Conservation (phyloP, 2,113 vertebrate species). For the Haliaeetus leucogaster region DNA sequence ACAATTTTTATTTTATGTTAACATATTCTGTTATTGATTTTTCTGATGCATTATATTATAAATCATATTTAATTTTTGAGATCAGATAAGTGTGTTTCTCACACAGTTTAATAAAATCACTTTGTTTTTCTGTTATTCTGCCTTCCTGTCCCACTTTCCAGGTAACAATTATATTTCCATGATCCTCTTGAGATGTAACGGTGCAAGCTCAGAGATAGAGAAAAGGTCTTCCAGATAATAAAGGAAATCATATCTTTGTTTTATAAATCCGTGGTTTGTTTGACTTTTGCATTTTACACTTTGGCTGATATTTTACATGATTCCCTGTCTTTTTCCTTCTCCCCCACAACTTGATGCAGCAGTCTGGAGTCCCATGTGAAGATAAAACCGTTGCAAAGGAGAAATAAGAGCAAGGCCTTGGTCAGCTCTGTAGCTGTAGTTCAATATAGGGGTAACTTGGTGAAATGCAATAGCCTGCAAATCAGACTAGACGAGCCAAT, state of each 20-base stretch:
- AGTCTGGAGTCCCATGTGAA: neutral
- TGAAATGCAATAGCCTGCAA: neutral
- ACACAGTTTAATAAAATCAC: neutral
- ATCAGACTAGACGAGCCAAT: neutral
- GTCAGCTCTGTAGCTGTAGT: neutral
- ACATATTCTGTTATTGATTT: conserved; percentile 50
- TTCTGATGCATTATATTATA: conserved; percentile 12
- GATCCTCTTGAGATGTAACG: neutral
- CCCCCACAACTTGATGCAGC: neutral
- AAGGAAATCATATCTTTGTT: neutral
- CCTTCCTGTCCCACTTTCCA: neutral
- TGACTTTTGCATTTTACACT: neutral
- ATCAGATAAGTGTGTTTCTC: neutral
- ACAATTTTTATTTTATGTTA: conserved; percentile 38
- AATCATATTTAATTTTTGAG: conserved; percentile 45
- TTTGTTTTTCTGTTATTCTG: neutral
- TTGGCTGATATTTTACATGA: neutral
- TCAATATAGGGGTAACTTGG: neutral
- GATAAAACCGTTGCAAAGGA: neutral
- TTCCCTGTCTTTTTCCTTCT: neutral
- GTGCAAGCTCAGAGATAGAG: neutral
- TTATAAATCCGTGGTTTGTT: neutral
- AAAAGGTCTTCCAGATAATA: neutral
- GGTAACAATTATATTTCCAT: neutral
- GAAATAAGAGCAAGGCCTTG: neutral